phyloP scores from a whole-genome alignment of 2,888 invertebrate genomes.

The Cistogaster globosa region DNA sequence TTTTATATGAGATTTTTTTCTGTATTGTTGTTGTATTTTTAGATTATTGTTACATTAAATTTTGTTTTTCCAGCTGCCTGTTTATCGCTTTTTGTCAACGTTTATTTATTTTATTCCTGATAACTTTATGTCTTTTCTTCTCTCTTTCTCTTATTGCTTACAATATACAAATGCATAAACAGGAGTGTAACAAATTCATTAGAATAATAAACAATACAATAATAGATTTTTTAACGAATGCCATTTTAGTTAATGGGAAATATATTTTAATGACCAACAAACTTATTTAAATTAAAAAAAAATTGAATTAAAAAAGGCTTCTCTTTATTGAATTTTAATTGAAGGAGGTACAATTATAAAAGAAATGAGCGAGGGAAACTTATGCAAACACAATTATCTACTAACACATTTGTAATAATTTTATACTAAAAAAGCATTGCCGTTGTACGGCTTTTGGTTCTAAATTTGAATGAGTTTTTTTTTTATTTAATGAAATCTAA shows the following conservation, averaged over 20 bases:
- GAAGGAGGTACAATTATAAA: too few species aligned
- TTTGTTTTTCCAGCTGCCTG: conserved; percentile 68
- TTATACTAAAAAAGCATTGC: too few species aligned
- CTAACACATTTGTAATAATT: too few species aligned
- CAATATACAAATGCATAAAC: not conserved
- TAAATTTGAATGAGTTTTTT: too few species aligned
- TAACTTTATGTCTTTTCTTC: conserved; percentile 11
- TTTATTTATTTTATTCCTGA: not conserved
- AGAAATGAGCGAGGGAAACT: too few species aligned
- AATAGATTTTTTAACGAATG: not conserved
- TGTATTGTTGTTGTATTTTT: conserved; percentile 37
- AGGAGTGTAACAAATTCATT: conserved; percentile 51
- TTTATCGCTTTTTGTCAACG: conserved; percentile 45
- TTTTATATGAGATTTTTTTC: conserved; percentile 47
- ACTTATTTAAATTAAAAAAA: not conserved
- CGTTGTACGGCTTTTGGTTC: too few species aligned
- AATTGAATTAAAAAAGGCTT: too few species aligned
- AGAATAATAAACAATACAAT: conserved; percentile 51
- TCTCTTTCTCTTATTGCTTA: not conserved
- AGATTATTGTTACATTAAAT: conserved; percentile 60
- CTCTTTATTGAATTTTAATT: too few species aligned
- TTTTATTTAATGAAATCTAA: too few species aligned
- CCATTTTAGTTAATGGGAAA: not conserved
- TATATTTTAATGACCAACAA: not conserved
- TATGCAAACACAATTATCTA: too few species aligned